phyloP scores from a whole-genome alignment of 1,140 invertebrate species.

The Hypsibius dujardini region DNA sequence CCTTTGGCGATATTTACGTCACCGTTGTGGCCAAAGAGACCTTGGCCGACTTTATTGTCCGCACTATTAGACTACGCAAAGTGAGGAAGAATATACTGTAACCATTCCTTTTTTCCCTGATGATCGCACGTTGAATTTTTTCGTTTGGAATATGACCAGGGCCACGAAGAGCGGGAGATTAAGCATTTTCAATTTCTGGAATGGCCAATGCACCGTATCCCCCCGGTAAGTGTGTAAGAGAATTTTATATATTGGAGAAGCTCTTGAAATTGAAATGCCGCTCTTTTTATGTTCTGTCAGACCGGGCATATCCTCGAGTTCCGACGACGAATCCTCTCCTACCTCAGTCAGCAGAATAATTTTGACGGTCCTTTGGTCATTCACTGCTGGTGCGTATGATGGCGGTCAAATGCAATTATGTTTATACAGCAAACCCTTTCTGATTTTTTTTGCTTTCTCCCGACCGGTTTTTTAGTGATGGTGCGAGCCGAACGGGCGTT shows the following conservation, averaged over 20 bases:
- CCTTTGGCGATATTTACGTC: slow-evolving; percentile 69
- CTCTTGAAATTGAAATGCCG: slow-evolving; percentile 13
- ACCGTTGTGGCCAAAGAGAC: slow-evolving; percentile 66
- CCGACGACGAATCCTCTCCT: slow-evolving; percentile 49
- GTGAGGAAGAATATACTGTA: slow-evolving; percentile 35
- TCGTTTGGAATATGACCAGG: too few species aligned
- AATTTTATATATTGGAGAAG: slow-evolving; percentile 31
- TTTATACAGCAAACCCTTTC: too few species aligned
- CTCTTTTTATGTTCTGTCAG: too few species aligned
- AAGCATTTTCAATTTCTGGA: slow-evolving; percentile 88
- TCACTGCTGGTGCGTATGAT: slow-evolving; percentile 63
- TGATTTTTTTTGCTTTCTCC: slow-evolving; percentile 19
- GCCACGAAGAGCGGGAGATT: slow-evolving; percentile 58
- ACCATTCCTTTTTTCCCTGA: too few species aligned
- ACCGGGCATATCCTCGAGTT: slow-evolving; percentile 75
- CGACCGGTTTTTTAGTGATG: slow-evolving; percentile 54
- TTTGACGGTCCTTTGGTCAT: slow-evolving; percentile 71
- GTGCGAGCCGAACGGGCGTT: slow-evolving; percentile 80
- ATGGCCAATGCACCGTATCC: slow-evolving; percentile 84
- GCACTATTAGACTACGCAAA: slow-evolving; percentile 61
- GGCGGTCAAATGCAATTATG: slow-evolving; percentile 13
- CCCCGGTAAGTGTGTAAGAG: too few species aligned
- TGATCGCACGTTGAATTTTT: too few species aligned
- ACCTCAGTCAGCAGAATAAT: slow-evolving; percentile 51
- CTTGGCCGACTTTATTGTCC: slow-evolving; percentile 73